Percentiles rank a stretch among this genome's conserved stretches.
Conservation (phyloP, 2,797 vertebrate genomes). For the Manis pentadactyla region DNA sequence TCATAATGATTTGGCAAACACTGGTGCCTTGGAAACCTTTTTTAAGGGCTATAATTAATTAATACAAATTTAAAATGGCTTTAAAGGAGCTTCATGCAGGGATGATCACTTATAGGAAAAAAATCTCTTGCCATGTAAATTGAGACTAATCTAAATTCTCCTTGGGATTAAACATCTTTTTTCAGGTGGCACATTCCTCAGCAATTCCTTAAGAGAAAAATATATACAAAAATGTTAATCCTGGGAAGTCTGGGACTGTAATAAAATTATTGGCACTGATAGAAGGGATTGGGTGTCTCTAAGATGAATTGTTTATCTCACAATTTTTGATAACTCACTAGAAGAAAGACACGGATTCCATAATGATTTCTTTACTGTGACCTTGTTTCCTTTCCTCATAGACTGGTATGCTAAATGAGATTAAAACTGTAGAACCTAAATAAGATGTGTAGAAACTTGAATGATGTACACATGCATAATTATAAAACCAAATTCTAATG, state of each 20-base stretch:
- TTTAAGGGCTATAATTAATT: not conserved
- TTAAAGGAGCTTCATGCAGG: not conserved
- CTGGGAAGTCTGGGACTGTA: not conserved
- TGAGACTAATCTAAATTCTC: not conserved
- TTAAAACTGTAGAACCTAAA: not conserved
- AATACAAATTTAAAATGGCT: not conserved
- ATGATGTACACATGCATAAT: not conserved
- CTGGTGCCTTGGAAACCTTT: not conserved
- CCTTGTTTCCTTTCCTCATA: not conserved
- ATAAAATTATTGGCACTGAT: not conserved
- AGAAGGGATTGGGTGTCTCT: not conserved
- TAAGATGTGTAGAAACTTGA: not conserved
- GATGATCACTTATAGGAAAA: not conserved
- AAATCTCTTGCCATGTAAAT: not conserved
- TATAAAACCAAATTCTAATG: not conserved
- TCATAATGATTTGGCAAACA: not conserved
- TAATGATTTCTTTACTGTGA: not conserved
- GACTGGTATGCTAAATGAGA: not conserved
- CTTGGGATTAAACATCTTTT: not conserved
- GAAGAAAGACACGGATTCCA: not conserved
- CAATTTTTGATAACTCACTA: not conserved
- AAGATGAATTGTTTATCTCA: not conserved
- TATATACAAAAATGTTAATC: not conserved
- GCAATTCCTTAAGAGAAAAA: not conserved
- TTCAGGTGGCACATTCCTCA: not conserved